These are phyloP conservation scores for Bufo gargarizans DNA, from an alignment of 2,113 vertebrate species.

Conservation along the genomic window DNA sequence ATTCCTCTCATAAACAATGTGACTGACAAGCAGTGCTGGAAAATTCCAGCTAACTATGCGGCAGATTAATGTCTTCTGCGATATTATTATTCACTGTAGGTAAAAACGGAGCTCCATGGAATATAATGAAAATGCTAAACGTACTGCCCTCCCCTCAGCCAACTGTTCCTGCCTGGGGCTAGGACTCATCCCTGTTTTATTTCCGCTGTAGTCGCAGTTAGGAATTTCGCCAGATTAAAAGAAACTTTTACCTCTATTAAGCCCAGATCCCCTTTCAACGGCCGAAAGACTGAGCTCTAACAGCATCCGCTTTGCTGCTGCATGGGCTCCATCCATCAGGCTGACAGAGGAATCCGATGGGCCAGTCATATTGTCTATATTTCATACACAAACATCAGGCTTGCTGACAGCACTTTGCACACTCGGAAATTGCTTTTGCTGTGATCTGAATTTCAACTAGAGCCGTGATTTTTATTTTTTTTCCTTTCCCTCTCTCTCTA, in stretches of 20 bases:
- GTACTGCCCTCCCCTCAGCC: conserved; percentile 12
- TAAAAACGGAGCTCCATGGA: conserved; percentile 9
- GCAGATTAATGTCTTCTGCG: conserved; percentile 6
- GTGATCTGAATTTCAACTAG: conserved; percentile 98
- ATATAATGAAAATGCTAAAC: conserved; percentile 32
- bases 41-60: neutral
- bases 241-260: conserved; percentile 78
- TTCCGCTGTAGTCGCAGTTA: conserved; percentile 68
- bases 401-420: conserved; percentile 95
- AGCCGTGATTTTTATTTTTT: conserved; percentile 59
- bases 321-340: conserved; percentile 93
- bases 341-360: conserved; percentile 94
- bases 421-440: conserved; percentile 95
- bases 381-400: conserved; percentile 95
- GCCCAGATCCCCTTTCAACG: conserved; percentile 75
- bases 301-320: conserved; percentile 78
- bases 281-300: conserved; percentile 80
- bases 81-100: conserved; percentile 31
- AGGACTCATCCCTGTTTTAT: conserved; percentile 61
- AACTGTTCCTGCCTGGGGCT: conserved; percentile 47
- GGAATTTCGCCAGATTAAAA: conserved; percentile 78
- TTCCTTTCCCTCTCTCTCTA: conserved; percentile 66
- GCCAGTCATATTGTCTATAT: conserved; percentile 92
- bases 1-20: neutral
- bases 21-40: neutral